A percentile compares a stretch with the other conserved stretches of the same genome.
Conservation (phyloP, 1,140 invertebrate species). For the Papilio machaon region DNA sequence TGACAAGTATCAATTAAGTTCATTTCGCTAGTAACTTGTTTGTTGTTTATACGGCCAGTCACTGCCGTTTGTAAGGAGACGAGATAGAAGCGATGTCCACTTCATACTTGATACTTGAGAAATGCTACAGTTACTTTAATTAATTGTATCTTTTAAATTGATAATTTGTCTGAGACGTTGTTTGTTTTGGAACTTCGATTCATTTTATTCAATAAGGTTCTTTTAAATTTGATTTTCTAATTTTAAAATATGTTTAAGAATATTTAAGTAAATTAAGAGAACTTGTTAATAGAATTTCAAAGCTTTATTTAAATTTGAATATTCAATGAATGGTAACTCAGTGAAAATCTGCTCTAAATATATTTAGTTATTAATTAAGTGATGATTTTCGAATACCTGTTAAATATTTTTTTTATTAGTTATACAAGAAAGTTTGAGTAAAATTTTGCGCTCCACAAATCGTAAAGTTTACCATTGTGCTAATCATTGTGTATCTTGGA, state of each 20-base stretch:
- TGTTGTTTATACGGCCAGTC: slow-evolving; percentile 49
- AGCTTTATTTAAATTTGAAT: too few species aligned
- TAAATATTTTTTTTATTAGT: not conserved
- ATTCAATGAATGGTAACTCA: too few species aligned
- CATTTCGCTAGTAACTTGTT: slow-evolving; percentile 55
- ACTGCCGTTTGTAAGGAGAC: slow-evolving; percentile 34
- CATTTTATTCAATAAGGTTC: not conserved
- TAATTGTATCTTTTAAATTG: not conserved
- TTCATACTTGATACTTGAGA: slow-evolving; percentile 39
- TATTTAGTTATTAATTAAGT: not conserved
- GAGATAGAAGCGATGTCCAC: slow-evolving; percentile 19
- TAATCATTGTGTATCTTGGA: not conserved
- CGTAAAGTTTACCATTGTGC: not conserved
- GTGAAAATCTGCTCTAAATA: not conserved
- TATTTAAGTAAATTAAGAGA: not conserved
- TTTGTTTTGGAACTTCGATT: not conserved
- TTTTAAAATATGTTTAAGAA: not conserved
- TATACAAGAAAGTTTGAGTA: not conserved
- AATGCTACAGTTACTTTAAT: slow-evolving; percentile 12
- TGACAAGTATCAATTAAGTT: slow-evolving; percentile 51
- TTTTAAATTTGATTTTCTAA: not conserved
- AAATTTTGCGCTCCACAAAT: not conserved
- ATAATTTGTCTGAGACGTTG: slow-evolving; percentile 9
- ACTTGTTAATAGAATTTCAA: not conserved
- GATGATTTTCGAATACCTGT: not conserved